Percentiles rank a stretch among this genome's conserved stretches.
These are phyloP conservation scores for Edolisoma coerulescens DNA, from an alignment of 2,113 vertebrate genomes.

Conservation along the genomic window DNA sequence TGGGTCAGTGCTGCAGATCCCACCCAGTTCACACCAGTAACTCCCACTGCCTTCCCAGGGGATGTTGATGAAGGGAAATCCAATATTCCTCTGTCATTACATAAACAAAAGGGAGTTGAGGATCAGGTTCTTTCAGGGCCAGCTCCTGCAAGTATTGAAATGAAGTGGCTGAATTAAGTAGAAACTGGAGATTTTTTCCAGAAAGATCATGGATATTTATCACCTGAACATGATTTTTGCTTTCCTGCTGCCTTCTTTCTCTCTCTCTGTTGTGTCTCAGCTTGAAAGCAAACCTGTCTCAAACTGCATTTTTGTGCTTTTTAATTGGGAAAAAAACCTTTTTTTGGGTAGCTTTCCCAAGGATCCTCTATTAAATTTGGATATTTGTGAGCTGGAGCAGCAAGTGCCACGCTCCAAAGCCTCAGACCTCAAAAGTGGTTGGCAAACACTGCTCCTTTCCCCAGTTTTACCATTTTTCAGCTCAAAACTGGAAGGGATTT, in stretches of 20 bases:
- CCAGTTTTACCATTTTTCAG: neutral
- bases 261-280: neutral
- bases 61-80: neutral
- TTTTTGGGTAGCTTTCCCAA: neutral
- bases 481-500: neutral
- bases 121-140: neutral
- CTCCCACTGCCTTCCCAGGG: neutral
- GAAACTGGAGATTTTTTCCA: neutral
- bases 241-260: neutral
- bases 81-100: neutral
- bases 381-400: neutral
- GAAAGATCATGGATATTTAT: neutral
- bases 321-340: neutral
- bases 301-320: neutral
- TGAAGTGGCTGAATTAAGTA: neutral
- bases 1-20: neutral
- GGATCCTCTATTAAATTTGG: neutral
- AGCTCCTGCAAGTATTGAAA: slow-evolving; percentile 20
- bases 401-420: neutral
- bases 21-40: neutral
- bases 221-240: neutral
- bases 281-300: neutral
- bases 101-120: neutral
- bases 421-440: neutral
- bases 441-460: neutral